Conservation (phyloP, 2,888 invertebrate genomes). For the Mesoligia furuncula region DNA sequence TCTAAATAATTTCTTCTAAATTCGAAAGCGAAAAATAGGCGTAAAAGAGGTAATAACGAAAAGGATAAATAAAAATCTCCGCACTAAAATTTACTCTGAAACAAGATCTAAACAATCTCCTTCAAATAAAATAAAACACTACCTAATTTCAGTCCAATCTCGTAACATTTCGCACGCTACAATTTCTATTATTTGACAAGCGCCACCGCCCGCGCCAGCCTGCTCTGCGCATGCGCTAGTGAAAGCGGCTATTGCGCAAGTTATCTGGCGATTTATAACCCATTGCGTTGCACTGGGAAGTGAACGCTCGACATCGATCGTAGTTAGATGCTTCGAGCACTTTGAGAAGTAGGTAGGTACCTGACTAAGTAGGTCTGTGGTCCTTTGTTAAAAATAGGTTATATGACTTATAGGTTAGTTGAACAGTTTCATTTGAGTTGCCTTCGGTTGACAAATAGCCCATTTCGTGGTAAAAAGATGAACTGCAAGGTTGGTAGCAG, state of each 20-base stretch:
- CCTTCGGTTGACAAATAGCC: background rate
- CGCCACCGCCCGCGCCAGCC: background rate
- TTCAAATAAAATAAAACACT: background rate
- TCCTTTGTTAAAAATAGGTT: background rate
- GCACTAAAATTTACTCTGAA: background rate
- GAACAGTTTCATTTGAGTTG: background rate
- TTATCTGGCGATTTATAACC: conserved; percentile 52
- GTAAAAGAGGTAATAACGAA: background rate
- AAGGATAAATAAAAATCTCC: background rate
- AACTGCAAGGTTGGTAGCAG: background rate
- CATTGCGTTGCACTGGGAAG: conserved; percentile 56
- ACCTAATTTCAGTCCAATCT: background rate
- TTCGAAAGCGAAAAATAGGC: background rate
- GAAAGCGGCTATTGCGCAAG: conserved; percentile 62
- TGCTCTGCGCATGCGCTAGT: conserved; percentile 31
- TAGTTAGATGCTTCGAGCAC: conserved; percentile 6
- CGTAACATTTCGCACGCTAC: conserved; percentile 31
- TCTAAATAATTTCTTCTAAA: too few species aligned
- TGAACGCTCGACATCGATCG: conserved; percentile 43
- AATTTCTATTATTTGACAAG: conserved; percentile 46
- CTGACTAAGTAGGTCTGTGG: background rate
- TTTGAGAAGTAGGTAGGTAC: background rate
- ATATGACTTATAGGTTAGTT: background rate
- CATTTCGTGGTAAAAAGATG: background rate
- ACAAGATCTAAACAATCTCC: background rate